Conservation (phyloP, 2,797 vertebrate genomes). For the Chaunax sp. region DNA sequence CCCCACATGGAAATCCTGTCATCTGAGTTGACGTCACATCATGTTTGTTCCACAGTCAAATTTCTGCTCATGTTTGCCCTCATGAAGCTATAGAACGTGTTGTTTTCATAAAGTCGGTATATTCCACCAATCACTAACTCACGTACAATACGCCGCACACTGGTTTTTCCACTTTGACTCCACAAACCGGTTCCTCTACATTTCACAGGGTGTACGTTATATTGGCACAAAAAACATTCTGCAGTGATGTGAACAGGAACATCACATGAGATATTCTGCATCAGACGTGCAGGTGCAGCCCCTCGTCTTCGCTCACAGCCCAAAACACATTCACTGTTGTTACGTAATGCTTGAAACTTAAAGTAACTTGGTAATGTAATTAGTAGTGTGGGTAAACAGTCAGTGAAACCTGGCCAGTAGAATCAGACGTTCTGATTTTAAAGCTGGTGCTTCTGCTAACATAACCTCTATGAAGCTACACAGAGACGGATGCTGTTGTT, state of each 20-base stretch:
- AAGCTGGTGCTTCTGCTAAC: no score
- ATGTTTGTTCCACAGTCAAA: conserved; percentile 58
- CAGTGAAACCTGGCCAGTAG: no score
- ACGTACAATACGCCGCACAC: neutral
- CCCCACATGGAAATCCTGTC: conserved; percentile 33
- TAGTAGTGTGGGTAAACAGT: no score
- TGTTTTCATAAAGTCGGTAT: neutral
- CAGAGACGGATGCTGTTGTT: no score
- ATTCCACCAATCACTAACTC: conserved; percentile 5
- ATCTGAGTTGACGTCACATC: conserved; percentile 26
- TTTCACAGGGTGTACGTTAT: conserved; percentile 1
- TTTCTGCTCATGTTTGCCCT: conserved; percentile 39
- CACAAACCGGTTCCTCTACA: conserved; percentile 59
- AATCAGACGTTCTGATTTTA: no score
- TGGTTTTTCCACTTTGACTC: neutral
- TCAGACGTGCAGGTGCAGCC: no score
- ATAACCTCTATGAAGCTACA: no score
- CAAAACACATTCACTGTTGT: no score
- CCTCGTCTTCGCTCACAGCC: no score
- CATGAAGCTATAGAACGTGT: neutral
- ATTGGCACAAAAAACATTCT: neutral
- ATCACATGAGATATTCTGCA: no score
- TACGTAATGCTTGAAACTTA: no score
- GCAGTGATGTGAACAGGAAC: neutral
- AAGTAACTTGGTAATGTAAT: no score